These are phyloP conservation scores for Uria lomvia DNA, from an alignment of 2,113 vertebrate genomes.

Conservation along the genomic window DNA sequence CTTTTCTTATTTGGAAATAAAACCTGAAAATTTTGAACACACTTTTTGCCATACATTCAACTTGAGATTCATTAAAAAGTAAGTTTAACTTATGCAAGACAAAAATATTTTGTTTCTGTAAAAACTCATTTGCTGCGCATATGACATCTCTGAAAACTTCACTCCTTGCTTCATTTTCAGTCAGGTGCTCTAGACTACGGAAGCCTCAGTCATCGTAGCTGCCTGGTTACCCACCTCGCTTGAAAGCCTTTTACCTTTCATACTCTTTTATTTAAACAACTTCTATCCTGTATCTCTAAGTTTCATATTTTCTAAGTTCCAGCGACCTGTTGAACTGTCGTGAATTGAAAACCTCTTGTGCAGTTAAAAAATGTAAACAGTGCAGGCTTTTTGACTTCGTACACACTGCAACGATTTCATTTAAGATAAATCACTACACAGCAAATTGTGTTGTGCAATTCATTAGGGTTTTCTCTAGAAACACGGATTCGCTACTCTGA, in stretches of 20 bases:
- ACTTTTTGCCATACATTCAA: background rate
- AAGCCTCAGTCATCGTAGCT: background rate
- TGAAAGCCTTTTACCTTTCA: background rate
- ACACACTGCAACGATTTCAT: background rate
- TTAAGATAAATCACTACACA: background rate
- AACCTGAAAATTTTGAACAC: background rate
- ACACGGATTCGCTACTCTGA: background rate
- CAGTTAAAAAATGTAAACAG: background rate
- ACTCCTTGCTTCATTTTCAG: background rate
- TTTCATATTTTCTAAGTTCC: background rate
- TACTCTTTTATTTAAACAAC: background rate
- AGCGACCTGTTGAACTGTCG: background rate
- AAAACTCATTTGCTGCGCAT: background rate
- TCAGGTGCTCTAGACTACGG: background rate
- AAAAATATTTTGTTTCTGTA: background rate
- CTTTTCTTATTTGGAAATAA: background rate
- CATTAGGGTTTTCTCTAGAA: background rate
- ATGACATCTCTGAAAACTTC: background rate
- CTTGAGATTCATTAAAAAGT: background rate
- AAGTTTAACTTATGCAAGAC: rapidly evolving
- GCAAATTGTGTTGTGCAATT: background rate
- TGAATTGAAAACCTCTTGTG: background rate
- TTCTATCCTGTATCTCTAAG: background rate
- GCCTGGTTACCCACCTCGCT: background rate
- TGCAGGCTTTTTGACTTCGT: background rate